Conservation (phyloP, 2,113 vertebrate genomes). For the Apeltes quadracus region DNA sequence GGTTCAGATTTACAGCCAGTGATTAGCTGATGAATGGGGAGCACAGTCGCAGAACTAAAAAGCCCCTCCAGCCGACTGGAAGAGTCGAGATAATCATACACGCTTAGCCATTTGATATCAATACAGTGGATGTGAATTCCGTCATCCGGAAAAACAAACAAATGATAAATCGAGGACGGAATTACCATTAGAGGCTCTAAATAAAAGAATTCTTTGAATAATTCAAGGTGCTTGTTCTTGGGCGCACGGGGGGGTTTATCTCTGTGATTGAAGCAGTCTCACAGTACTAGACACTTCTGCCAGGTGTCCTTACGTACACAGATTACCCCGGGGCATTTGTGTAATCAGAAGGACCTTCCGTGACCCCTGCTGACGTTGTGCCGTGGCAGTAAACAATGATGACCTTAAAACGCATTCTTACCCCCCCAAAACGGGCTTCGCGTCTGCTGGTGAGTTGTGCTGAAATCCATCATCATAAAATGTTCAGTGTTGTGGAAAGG, state of each 20-base stretch:
- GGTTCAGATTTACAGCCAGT: conserved; percentile 54
- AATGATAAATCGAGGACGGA: conserved; percentile 62
- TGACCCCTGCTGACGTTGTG: not conserved
- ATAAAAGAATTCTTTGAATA: conserved; percentile 56
- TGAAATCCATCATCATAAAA: not conserved
- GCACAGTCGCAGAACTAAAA: conserved; percentile 60
- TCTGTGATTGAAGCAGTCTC: conserved; percentile 33
- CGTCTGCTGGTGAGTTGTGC: no score
- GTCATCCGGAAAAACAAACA: conserved; percentile 69
- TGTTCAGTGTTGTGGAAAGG: not conserved
- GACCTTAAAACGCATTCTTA: not conserved
- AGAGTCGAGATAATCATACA: conserved; percentile 68
- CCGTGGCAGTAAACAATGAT: not conserved
- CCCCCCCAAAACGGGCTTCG: not conserved
- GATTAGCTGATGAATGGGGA: conserved; percentile 73
- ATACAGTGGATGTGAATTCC: conserved; percentile 55
- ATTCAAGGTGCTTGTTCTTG: conserved; percentile 52
- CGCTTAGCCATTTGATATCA: conserved; percentile 67
- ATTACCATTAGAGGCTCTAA: conserved; percentile 54
- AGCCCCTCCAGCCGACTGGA: conserved; percentile 66
- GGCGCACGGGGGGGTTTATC: not conserved
- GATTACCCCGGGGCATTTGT: conserved; percentile 19
- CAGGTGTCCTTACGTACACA: conserved; percentile 9
- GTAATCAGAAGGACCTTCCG: conserved; percentile 1
- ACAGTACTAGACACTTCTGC: conserved; percentile 36